Base-by-base conservation (phyloP, 2,888 invertebrate genomes). In the Sicus ferrugineus region DNA sequence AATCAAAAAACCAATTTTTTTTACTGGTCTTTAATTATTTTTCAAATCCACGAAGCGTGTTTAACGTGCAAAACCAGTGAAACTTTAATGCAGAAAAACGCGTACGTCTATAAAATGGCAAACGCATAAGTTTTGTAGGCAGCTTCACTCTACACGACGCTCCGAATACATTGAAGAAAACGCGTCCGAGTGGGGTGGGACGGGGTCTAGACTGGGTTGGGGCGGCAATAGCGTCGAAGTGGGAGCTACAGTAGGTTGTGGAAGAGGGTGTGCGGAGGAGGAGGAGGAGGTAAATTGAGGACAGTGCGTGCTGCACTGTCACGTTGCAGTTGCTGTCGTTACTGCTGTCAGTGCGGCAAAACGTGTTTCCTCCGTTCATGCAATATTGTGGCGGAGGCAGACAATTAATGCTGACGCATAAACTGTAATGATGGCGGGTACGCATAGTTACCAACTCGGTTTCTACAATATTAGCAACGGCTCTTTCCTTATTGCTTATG, bases 1-100 rank as follows among this genome's bases (percentile, higher is more conserved):
- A 23, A 42, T 26, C 11, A 26, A 48, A 30, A 64, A 65, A 65
- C 54, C 52, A 65, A 65, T 64, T 64, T 7, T 42, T 42, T 42
- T 31, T 23, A 26, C 54, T 26, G 23, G 38, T 65, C 34, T 65
- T 65, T 54, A 52, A 64, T 64, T 64, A 64, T 62, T 62, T 38
- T 42, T 46, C 46, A 16, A 42, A 62, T 31, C 23, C 21, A 16
- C 21, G 19, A 38, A 23, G n/a, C 21, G n/a, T 16, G 26, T 62
- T 62, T 62, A 46, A 62, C 42, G 61, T 7, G 21, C 50, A 52
- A 31, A 58, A 58, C 23, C 11, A 30, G 64, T 38, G 14, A 52
- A 52, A 54, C 52, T 54, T 54, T 7, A 54, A 28, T 14, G 28
- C 23, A 54, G 26, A 4, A 34, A 34, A n/a, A n/a, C n/a, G n/a